These are phyloP conservation scores for Cossypha dichroa DNA, from an alignment of 2,797 vertebrate species.

Conservation along the genomic window DNA sequence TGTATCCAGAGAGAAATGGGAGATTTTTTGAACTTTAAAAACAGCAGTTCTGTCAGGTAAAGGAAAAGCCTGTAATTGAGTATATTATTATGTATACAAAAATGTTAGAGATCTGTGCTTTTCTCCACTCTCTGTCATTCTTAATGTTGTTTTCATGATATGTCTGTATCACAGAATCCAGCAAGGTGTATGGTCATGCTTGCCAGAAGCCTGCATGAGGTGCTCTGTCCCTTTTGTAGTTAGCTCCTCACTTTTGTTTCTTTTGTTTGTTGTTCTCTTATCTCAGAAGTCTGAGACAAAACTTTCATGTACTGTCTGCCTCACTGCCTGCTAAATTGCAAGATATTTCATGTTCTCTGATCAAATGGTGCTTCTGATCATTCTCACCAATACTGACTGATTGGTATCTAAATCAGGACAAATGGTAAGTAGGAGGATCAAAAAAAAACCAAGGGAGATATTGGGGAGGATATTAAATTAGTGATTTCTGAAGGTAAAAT, in stretches of 20 bases:
- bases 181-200: background rate
- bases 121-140: background rate
- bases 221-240: background rate
- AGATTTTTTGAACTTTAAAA: background rate
- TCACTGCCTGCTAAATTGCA: background rate
- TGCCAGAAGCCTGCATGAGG: accelerated
- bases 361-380: background rate
- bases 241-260: background rate
- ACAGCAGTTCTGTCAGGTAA: constrained; percentile 10
- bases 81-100: background rate
- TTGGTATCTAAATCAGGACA: background rate
- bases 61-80: background rate
- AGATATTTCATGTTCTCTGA: background rate
- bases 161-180: background rate
- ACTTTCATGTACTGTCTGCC: background rate
- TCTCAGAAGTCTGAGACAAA: background rate
- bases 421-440: background rate
- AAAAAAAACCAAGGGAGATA: background rate
- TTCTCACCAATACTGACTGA: background rate
- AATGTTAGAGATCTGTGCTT: background rate
- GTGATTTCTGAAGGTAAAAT: background rate
- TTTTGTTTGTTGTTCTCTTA: background rate
- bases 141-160: background rate
- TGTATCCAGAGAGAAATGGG: background rate
- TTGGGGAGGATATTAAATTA: background rate